Evolutionary conservation across 1,140 invertebrate species (phyloP), one percentile per base, ranked within the genome.

Genomic region (Drosophila neocordata): DNA sequence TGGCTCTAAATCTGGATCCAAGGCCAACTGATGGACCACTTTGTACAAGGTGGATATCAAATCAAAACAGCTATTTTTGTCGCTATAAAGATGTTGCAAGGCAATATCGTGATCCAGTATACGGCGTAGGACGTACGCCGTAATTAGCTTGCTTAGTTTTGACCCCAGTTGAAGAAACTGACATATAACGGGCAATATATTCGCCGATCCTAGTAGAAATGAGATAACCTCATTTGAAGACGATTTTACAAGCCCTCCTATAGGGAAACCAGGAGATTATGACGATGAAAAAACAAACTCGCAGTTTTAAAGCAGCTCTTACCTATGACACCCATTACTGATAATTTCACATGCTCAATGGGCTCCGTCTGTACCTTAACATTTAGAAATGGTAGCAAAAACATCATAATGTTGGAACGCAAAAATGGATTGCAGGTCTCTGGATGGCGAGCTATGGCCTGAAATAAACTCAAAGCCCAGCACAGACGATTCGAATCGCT

Each of bases 311-410:
- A 35, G 4, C 2, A 31, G 11, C 11, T n/a, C 27, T 56, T 5
- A 52, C 41, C 61, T 12, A 63, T 15, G 12, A 63, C 44, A 35
- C 61, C 61, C n/a, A 63, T 5, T 9, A 63, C 51, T 11, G 61
- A 34, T 2, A 63, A 12, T 5, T 24, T 48, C 7, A 63, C 27
- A 63, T 63, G 31, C 34, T 37, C 41, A 2, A 63, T 34, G 27
- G 61, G 61, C 61, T 34, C 15, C 1, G 41, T 48, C 20, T 53
- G 48, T 8, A 35, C 27, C 12, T 48, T 52, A 11, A 13, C 27
- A n/a, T 24, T 51, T 12, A 63, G 12, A 15, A 63, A 35, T 1
- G 61, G 61, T n/a, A 63, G 18, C 11, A 63, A 7, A 53, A 35
- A 63, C n/a, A n/a, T 34, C 34, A 63, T 20, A 7, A 63, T 52